These are phyloP conservation scores for Hedychridium roseum DNA, from an alignment of 2,888 invertebrate species.

Conservation along the genomic window DNA sequence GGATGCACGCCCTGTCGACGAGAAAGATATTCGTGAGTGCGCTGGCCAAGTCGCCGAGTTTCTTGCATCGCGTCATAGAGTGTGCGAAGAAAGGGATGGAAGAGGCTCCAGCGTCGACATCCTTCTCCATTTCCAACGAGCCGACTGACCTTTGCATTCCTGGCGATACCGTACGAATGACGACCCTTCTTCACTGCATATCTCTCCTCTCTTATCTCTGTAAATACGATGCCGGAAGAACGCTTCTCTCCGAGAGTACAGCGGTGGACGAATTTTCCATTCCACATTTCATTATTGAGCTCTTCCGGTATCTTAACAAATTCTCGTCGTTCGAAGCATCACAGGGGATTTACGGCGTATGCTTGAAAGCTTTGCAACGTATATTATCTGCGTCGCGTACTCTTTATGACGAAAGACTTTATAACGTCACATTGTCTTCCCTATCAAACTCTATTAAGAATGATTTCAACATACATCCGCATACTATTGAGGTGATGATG, in stretches of 20 bases:
- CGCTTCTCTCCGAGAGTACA: conserved; percentile 42
- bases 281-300: conserved; percentile 44
- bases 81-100: conserved; percentile 43
- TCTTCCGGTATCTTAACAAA: conserved; percentile 47
- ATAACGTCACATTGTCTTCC: conserved; percentile 46
- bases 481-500: conserved; percentile 48
- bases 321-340: conserved; percentile 44
- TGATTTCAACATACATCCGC: conserved; percentile 51
- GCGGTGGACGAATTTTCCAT: conserved; percentile 40
- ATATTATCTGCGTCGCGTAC: conserved; percentile 45
- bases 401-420: conserved; percentile 49
- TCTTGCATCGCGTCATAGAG: conserved; percentile 43
- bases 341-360: conserved; percentile 49
- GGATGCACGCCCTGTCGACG: conserved; percentile 51
- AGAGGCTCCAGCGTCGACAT: conserved; percentile 34
- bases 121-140: conserved; percentile 49
- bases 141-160: conserved; percentile 51
- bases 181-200: conserved; percentile 55
- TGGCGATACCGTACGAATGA: conserved; percentile 51
- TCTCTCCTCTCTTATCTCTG: conserved; percentile 53
- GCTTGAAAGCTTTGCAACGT: conserved; percentile 40
- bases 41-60: conserved; percentile 49
- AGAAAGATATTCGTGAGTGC: conserved; percentile 45
- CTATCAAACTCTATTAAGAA: conserved; percentile 32
- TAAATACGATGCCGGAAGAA: conserved; percentile 44